These are phyloP conservation scores for Sula dactylatra DNA, from an alignment of 2,113 vertebrate species.

Conservation along the genomic window DNA sequence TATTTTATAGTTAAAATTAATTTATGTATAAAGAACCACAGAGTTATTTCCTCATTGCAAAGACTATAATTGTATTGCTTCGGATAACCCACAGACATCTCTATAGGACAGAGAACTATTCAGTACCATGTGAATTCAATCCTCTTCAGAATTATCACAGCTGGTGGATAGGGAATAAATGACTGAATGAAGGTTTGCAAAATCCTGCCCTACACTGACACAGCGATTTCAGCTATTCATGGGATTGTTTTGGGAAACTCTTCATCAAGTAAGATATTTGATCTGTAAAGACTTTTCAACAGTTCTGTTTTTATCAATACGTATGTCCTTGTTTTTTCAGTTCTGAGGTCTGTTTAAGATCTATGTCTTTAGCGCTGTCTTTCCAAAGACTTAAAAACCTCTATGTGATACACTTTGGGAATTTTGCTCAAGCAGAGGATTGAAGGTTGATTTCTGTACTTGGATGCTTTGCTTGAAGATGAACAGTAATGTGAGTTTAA, in stretches of 20 bases:
- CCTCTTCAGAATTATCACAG: conserved; percentile 32
- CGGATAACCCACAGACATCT: conserved; percentile 26
- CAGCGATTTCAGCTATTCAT: background rate
- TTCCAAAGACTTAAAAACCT: background rate
- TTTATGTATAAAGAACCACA: conserved; percentile 6
- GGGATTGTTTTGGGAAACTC: background rate
- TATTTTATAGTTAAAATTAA: background rate
- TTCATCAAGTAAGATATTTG: background rate
- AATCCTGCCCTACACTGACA: background rate
- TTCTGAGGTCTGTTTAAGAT: background rate
- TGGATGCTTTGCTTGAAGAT: background rate
- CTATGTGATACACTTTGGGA: background rate
- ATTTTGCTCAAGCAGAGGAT: background rate
- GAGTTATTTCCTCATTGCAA: conserved; percentile 23
- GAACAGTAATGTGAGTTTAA: background rate
- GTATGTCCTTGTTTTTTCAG: background rate
- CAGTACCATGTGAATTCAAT: conserved; percentile 41
- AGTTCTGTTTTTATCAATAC: background rate
- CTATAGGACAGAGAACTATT: conserved; percentile 39
- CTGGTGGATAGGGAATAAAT: conserved; percentile 16
- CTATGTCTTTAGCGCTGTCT: background rate
- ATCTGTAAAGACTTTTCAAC: background rate
- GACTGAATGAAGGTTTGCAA: conserved; percentile 5
- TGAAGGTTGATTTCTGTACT: background rate
- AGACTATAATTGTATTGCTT: background rate